Evolutionary conservation across 2,888 invertebrate genomes (phyloP).

Genomic region (Dione juno): DNA sequence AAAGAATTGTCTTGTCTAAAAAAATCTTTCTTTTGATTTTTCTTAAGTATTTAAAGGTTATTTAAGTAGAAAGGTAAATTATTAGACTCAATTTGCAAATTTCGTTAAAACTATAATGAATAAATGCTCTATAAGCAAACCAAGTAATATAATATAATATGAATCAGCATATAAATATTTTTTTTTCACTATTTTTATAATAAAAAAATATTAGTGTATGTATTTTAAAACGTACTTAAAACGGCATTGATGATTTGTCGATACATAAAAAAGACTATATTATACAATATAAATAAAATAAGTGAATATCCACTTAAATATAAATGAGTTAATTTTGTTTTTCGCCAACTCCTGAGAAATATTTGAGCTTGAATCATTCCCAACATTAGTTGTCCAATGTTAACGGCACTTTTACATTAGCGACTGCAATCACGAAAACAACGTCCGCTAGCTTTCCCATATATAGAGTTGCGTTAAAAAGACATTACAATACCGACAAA

Average conservation of each 20-base stretch:
- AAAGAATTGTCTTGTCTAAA: too few relatives aligned
- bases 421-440: slow-evolving; percentile 21
- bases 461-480: slow-evolving; percentile 2
- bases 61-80: too few relatives aligned
- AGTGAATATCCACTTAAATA: not conserved
- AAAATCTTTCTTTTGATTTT: too few relatives aligned
- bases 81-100: too few relatives aligned
- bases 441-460: not conserved
- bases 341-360: slow-evolving; percentile 8
- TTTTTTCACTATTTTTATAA: not conserved
- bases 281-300: slow-evolving; percentile 3
- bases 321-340: not conserved
- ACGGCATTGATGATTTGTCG: not conserved
- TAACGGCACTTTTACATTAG: slow-evolving; percentile 26
- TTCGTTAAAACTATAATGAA: too few relatives aligned
- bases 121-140: too few relatives aligned
- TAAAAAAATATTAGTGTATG: too few relatives aligned
- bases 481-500: not conserved
- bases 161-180: not conserved
- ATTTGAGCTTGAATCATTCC: slow-evolving; percentile 9
- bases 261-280: too few relatives aligned
- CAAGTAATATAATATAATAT: too few relatives aligned
- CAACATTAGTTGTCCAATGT: slow-evolving; percentile 15
- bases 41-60: too few relatives aligned
- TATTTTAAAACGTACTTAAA: not conserved